A percentile compares a stretch with the other conserved stretches of the same genome.
These are phyloP conservation scores for Sussaba pulchella DNA, from an alignment of 2,888 invertebrate genomes.

Conservation along the genomic window DNA sequence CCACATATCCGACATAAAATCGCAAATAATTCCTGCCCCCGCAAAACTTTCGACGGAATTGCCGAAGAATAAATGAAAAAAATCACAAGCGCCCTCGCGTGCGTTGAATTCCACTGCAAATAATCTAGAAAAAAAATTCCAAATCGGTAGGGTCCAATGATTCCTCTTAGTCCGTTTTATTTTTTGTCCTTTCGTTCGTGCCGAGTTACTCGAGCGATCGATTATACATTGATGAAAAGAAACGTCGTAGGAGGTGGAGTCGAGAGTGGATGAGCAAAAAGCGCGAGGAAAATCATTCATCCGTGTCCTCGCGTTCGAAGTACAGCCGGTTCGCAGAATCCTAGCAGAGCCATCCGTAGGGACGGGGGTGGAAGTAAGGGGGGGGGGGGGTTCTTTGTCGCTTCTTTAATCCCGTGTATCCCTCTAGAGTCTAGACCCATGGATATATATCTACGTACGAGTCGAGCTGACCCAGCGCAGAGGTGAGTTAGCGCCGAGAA, in stretches of 20 bases:
- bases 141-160: no score
- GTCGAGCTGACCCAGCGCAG: background rate
- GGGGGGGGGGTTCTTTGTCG: slow-evolving; percentile 66
- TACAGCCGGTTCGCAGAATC: slow-evolving; percentile 14
- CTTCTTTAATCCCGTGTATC: slow-evolving; percentile 67
- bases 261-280: slow-evolving; percentile 32
- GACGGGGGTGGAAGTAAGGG: background rate
- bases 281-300: slow-evolving; percentile 39
- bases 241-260: background rate
- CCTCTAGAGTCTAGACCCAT: slow-evolving; percentile 40
- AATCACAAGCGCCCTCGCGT: no score
- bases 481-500: background rate
- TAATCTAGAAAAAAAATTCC: no score
- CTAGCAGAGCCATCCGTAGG: slow-evolving; percentile 12
- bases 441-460: slow-evolving; percentile 60
- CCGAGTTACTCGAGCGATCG: no score
- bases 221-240: background rate
- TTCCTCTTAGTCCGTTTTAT: no score
- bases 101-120: no score
- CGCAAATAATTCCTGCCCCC: no score
- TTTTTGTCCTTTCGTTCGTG: no score
- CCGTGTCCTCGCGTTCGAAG: slow-evolving; percentile 37
- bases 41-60: no score
- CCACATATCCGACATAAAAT: no score
- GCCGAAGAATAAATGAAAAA: no score